These are phyloP conservation scores for Catalaphyllia jardinei DNA, from an alignment of 64 coral and sea anemone species.

Conservation along the genomic window DNA sequence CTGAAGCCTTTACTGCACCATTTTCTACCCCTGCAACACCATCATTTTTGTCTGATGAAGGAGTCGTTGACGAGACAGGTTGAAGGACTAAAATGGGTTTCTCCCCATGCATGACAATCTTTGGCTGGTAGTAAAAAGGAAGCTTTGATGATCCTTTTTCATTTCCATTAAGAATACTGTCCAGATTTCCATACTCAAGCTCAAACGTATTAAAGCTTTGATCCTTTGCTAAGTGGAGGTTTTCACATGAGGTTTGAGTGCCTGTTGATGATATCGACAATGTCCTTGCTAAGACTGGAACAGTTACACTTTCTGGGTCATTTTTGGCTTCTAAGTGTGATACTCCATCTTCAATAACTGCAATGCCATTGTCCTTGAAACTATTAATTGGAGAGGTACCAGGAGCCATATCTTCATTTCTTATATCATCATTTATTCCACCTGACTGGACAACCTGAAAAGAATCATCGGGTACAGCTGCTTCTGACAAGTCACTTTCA, in stretches of 20 bases:
- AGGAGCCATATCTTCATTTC: not conserved
- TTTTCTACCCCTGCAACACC: not conserved
- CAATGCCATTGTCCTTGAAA: not conserved
- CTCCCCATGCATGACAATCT: constrained; percentile 52
- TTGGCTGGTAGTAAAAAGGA: constrained; percentile 64
- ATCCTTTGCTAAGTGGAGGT: not conserved
- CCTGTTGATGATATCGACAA: not conserved
- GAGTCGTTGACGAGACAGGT: constrained; percentile 2
- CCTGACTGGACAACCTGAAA: not conserved
- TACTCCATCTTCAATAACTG: not conserved
- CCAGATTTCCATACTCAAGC: not conserved
- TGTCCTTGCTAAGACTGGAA: not conserved
- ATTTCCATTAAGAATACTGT: not conserved
- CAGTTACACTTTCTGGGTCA: not conserved
- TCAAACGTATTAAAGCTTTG: not conserved
- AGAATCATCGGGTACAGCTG: not conserved
- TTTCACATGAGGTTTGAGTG: constrained; percentile 36
- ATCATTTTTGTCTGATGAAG: not conserved
- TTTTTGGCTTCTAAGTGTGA: not conserved
- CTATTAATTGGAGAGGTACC: not conserved
- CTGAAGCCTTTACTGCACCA: not conserved
- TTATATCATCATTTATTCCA: not conserved
- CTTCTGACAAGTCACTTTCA: constrained; percentile 50
- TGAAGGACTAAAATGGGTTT: constrained; percentile 43
- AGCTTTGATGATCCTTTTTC: not conserved